phyloP scores from a whole-genome alignment of 2,113 vertebrate genomes.

The Ciconia maguari region DNA sequence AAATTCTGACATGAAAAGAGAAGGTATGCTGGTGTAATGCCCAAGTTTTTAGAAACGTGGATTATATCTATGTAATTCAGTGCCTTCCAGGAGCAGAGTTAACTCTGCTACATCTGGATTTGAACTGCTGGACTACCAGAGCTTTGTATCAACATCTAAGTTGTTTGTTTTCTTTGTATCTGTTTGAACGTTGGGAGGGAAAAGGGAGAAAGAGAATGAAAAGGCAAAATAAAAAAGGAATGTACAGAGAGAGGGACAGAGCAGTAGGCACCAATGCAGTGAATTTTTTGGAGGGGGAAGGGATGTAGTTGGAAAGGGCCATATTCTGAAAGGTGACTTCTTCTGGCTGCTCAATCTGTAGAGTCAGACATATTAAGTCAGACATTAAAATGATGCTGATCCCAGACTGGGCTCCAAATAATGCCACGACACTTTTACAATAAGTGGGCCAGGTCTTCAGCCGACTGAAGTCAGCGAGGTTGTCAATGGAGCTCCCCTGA shows the following conservation, averaged over 20 bases:
- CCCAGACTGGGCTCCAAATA: conserved; percentile 16
- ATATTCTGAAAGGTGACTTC: not conserved
- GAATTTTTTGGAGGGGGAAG: not conserved
- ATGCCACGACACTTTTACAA: not conserved
- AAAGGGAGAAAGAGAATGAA: not conserved
- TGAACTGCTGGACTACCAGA: not conserved
- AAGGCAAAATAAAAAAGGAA: not conserved
- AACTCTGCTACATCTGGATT: not conserved
- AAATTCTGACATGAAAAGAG: not conserved
- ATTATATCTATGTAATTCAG: not conserved
- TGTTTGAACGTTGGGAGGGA: not conserved
- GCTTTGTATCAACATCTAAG: not conserved
- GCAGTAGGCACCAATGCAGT: not conserved
- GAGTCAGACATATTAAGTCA: not conserved
- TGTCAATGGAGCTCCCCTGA: conserved; percentile 21
- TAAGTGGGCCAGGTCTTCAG: conserved; percentile 28
- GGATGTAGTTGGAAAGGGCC: not conserved
- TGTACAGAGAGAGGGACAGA: not conserved
- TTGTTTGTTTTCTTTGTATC: not conserved
- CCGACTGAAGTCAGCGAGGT: not conserved
- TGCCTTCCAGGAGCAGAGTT: not conserved
- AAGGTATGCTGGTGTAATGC: not conserved
- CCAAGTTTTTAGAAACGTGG: not conserved
- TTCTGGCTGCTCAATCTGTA: not conserved
- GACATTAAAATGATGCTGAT: not conserved